Evolutionary conservation across 2,113 vertebrate genomes (phyloP).

Genomic region (Poecile atricapillus): DNA sequence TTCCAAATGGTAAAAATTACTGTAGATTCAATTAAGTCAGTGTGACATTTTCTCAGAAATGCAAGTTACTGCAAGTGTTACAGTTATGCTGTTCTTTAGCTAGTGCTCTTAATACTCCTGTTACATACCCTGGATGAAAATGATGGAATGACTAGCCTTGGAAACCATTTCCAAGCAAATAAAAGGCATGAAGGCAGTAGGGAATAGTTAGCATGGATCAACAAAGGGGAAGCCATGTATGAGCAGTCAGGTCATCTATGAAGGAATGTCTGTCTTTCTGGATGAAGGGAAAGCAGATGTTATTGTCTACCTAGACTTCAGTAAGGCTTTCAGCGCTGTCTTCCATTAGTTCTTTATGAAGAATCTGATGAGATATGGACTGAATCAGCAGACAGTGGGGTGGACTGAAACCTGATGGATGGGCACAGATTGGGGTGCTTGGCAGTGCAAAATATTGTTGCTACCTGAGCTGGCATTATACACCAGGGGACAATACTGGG

Average conservation of each 20-base stretch:
- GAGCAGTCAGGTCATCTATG: background rate
- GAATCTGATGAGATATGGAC: background rate
- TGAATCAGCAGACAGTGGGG: background rate
- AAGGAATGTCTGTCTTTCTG: background rate
- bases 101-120: background rate
- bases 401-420: background rate
- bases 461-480: background rate
- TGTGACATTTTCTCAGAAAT: background rate
- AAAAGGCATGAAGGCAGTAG: accelerated
- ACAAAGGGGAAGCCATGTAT: background rate
- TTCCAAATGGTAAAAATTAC: background rate
- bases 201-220: background rate
- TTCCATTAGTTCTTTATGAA: background rate
- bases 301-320: background rate
- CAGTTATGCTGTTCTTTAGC: background rate
- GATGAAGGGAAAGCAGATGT: background rate
- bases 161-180: background rate
- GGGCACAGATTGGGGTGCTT: accelerated
- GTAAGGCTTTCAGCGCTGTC: background rate
- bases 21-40: background rate
- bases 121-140: background rate
- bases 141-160: background rate
- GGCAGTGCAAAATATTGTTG: background rate
- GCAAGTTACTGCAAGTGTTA: background rate
- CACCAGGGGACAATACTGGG: background rate